Percentiles rank a stretch among this genome's conserved stretches.
phyloP scores from a whole-genome alignment of 2,888 invertebrate genomes.

The Blastobasis lacticolella region DNA sequence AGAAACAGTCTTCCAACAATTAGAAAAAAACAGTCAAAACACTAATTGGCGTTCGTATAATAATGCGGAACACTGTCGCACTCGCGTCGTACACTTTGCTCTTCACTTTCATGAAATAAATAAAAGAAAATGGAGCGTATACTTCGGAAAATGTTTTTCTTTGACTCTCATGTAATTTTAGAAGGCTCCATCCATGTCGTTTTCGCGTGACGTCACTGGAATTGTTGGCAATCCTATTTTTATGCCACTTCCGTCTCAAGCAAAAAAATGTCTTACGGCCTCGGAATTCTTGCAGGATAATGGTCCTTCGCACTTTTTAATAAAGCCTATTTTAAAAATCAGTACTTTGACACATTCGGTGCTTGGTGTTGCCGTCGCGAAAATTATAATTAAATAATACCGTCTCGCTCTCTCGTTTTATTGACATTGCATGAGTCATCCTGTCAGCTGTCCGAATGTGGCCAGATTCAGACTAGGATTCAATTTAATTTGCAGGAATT shows the following conservation, averaged over 20 bases:
- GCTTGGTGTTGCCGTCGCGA: constrained; percentile 34
- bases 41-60: too few species aligned
- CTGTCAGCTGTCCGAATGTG: constrained; percentile 7
- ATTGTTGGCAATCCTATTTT: constrained; percentile 74
- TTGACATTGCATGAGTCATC: constrained; percentile 20
- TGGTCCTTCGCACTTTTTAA: constrained; percentile 27
- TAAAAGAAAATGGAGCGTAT: constrained; percentile 42
- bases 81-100: constrained; percentile 45
- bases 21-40: too few species aligned
- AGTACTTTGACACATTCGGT: constrained; percentile 24
- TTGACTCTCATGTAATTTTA: constrained; percentile 66
- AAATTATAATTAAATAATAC: constrained; percentile 18
- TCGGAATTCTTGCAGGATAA: constrained; percentile 30
- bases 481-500: too few species aligned
- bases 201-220: constrained; percentile 67
- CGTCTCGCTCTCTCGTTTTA: constrained; percentile 8
- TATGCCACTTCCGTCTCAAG: constrained; percentile 60
- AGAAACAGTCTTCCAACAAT: constrained; percentile 33
- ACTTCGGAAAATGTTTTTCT: constrained; percentile 52
- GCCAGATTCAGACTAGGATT: too few species aligned
- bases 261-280: constrained; percentile 45
- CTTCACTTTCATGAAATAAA: constrained; percentile 42
- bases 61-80: constrained; percentile 37
- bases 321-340: constrained; percentile 42
- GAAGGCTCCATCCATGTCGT: constrained; percentile 61